A percentile compares a stretch with the other conserved stretches of the same genome.
phyloP scores from a whole-genome alignment of 1,140 invertebrate species.

The Drosophila grimshawi region DNA sequence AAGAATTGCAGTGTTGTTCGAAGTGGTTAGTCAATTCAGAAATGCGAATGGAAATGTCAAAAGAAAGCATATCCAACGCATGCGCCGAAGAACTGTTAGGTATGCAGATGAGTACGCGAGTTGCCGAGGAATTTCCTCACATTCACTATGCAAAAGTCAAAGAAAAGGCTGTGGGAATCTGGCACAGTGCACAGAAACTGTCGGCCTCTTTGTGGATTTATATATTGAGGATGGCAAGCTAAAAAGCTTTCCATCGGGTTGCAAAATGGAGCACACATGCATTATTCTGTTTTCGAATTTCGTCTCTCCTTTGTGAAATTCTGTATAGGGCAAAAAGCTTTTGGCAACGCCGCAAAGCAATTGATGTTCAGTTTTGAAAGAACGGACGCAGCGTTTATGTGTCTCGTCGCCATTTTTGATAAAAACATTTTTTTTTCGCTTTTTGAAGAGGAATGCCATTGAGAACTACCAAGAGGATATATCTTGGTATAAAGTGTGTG shows the following conservation, averaged over 20 bases:
- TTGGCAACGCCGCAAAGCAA: conserved; percentile 48
- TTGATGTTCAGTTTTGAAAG: conserved; percentile 52
- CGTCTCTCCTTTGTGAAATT: background rate
- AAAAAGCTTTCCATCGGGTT: conserved; percentile 32
- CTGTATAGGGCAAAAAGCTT: conserved; percentile 38
- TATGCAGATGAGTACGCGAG: background rate
- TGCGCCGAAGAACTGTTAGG: conserved; percentile 22
- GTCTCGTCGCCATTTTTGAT: conserved; percentile 11
- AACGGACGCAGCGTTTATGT: conserved; percentile 52
- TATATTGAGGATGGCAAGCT: background rate
- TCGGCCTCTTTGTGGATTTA: conserved; percentile 14
- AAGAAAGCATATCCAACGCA: conserved; percentile 41
- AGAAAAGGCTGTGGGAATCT: conserved; percentile 22
- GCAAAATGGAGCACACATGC: background rate
- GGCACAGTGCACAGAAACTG: conserved; percentile 19
- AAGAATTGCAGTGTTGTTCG: conserved; percentile 1
- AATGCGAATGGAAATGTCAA: conserved; percentile 41
- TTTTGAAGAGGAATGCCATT: conserved; percentile 30
- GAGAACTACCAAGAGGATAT: conserved; percentile 19
- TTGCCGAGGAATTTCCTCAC: conserved; percentile 17
- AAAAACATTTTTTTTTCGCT: conserved; percentile 13
- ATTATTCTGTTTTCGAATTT: conserved; percentile 1
- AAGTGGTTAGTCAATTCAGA: conserved; percentile 2
- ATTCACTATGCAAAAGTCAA: conserved; percentile 47
- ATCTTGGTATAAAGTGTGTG: conserved; percentile 6